A percentile compares a stretch with the other conserved stretches of the same genome.
Evolutionary conservation across 2,113 vertebrate genomes (phyloP).

Genomic region (Peucedramus taeniatus): DNA sequence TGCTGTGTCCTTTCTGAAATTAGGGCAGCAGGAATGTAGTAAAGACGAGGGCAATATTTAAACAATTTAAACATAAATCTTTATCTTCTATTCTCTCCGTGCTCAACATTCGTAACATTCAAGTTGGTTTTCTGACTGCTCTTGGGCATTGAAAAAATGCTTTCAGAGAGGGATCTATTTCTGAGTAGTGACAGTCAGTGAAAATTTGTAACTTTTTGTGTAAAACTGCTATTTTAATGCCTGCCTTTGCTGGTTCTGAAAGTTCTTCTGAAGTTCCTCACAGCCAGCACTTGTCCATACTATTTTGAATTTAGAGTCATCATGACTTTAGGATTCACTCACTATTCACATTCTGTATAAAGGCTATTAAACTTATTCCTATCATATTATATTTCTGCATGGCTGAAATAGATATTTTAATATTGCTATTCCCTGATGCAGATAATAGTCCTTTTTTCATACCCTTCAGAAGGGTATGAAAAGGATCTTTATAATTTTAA

Average conservation of each 20-base stretch:
- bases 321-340: neutral
- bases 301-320: neutral
- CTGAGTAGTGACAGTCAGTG: neutral
- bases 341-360: neutral
- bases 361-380: neutral
- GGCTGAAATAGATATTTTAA: neutral
- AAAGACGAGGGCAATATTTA: neutral
- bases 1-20: neutral
- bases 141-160: neutral
- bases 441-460: neutral
- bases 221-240: neutral
- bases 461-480: neutral
- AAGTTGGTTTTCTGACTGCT: neutral
- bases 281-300: neutral
- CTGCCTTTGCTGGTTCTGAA: neutral
- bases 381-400: neutral
- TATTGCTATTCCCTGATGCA: neutral
- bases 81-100: neutral
- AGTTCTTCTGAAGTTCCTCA: neutral
- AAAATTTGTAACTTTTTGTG: neutral
- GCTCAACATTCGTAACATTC: neutral
- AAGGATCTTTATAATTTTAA: neutral
- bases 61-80: neutral
- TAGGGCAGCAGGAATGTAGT: neutral
- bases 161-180: neutral